Evolutionary conservation across 2,888 invertebrate species (phyloP).

Genomic region (Lycaena phlaeas): DNA sequence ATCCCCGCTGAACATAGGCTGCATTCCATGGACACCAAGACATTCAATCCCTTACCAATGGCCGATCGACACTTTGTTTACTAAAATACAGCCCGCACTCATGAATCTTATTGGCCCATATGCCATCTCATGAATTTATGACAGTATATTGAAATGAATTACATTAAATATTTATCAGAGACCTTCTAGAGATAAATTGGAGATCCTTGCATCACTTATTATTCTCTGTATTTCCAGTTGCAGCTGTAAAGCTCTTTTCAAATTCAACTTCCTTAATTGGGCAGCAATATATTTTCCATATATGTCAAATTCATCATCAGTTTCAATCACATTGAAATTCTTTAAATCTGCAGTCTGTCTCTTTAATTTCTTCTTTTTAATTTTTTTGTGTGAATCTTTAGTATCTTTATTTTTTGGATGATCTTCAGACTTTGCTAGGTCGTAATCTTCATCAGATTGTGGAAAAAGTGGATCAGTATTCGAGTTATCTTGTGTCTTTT

Average conservation of each 20-base stretch:
- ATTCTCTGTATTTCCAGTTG: constrained; percentile 56
- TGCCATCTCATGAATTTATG: no score
- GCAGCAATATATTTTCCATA: constrained; percentile 60
- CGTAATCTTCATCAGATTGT: constrained; percentile 39
- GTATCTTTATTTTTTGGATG: constrained; percentile 24
- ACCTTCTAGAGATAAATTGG: constrained; percentile 3
- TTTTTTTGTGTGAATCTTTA: constrained; percentile 26
- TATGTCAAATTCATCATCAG: constrained; percentile 61
- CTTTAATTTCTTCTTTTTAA: constrained; percentile 41
- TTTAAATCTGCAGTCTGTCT: constrained; percentile 22
- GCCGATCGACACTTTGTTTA: no score
- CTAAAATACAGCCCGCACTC: no score
- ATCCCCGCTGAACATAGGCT: no score
- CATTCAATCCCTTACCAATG: no score
- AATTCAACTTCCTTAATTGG: constrained; percentile 51
- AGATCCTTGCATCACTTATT: constrained; percentile 44
- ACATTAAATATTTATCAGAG: neutral
- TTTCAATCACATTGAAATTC: constrained; percentile 17
- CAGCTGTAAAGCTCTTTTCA: constrained; percentile 45
- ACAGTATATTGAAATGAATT: neutral
- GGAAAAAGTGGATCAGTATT: constrained; percentile 41
- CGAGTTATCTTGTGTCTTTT: constrained; percentile 30
- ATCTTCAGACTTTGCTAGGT: constrained; percentile 24
- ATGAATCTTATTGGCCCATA: no score
- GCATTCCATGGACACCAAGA: no score